phyloP scores from a whole-genome alignment of 1,140 invertebrate genomes.

The Rhizoglyphus robini region DNA sequence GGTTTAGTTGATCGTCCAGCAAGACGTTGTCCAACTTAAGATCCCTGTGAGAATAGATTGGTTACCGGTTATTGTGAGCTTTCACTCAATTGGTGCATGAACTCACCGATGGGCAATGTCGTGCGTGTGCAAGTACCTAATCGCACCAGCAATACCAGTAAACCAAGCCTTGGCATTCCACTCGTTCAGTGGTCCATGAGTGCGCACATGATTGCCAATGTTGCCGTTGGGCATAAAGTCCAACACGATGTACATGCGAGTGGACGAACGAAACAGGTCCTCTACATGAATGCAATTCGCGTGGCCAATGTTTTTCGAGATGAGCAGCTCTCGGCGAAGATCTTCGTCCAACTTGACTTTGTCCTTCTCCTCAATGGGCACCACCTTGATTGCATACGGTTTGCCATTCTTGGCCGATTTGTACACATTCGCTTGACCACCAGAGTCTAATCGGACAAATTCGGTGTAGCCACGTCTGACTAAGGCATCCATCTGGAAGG shows the following conservation, averaged over 20 bases:
- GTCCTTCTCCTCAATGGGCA: constrained; percentile 8
- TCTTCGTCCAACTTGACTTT: constrained; percentile 18
- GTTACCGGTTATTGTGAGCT: neutral
- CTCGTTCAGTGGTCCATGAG: constrained; percentile 6
- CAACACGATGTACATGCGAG: constrained; percentile 22
- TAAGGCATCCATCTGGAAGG: constrained; percentile 9
- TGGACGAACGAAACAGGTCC: constrained; percentile 20
- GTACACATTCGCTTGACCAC: constrained; percentile 18
- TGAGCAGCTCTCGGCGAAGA: constrained; percentile 20
- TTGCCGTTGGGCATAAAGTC: constrained; percentile 18
- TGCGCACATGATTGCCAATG: constrained; percentile 18
- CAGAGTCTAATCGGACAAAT: constrained; percentile 18
- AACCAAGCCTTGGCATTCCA: constrained; percentile 17
- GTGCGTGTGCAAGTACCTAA: constrained; percentile 12
- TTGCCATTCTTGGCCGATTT: constrained; percentile 17
- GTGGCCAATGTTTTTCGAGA: constrained; percentile 12
- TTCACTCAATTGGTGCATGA: neutral
- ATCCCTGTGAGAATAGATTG: constrained; percentile 4
- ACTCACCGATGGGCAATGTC: constrained; percentile 16
- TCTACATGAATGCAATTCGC: neutral
- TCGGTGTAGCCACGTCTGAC: constrained; percentile 3
- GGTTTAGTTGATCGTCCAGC: constrained; percentile 19
- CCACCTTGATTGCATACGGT: constrained; percentile 16
- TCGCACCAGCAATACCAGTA: constrained; percentile 12
- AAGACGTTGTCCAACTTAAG: too few relatives aligned